Percentiles rank a stretch among this genome's conserved stretches.
phyloP scores from a whole-genome alignment of 2,888 invertebrate genomes.

The Chorisops tibialis region DNA sequence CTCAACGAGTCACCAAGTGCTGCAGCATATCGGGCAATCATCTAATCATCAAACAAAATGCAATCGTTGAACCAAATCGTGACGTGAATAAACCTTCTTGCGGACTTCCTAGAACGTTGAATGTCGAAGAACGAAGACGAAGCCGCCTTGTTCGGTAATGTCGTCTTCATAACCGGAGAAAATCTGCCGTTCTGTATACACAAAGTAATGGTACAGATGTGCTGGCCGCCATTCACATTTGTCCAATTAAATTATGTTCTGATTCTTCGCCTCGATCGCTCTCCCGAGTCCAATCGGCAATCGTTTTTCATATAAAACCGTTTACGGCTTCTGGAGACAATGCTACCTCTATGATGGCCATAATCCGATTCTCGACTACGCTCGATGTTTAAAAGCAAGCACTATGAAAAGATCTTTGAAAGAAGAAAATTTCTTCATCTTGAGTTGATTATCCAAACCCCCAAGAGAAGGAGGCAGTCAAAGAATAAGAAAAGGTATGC shows the following conservation, averaged over 20 bases:
- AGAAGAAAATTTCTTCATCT: conserved; percentile 17
- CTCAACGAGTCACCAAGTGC: background rate
- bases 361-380: background rate
- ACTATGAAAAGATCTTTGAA: conserved; percentile 12
- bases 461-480: background rate
- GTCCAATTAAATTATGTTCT: conserved; percentile 24
- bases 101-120: conserved; percentile 14
- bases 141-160: conserved; percentile 1
- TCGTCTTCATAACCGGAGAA: background rate
- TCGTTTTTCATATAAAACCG: conserved; percentile 22
- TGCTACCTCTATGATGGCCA: too few relatives aligned
- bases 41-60: conserved; percentile 19
- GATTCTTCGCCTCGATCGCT: background rate
- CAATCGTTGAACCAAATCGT: conserved; percentile 15
- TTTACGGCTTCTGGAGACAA: conserved; percentile 26
- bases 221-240: conserved; percentile 19
- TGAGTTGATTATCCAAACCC: conserved; percentile 4
- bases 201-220: background rate
- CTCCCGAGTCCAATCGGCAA: conserved; percentile 3
- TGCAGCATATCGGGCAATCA: conserved; percentile 1
- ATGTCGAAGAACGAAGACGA: background rate
- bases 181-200: background rate
- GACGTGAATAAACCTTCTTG: conserved; percentile 16
- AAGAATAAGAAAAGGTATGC: background rate
- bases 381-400: background rate